phyloP scores from a whole-genome alignment of 2,797 vertebrate genomes.

The Vespertilio murinus region DNA sequence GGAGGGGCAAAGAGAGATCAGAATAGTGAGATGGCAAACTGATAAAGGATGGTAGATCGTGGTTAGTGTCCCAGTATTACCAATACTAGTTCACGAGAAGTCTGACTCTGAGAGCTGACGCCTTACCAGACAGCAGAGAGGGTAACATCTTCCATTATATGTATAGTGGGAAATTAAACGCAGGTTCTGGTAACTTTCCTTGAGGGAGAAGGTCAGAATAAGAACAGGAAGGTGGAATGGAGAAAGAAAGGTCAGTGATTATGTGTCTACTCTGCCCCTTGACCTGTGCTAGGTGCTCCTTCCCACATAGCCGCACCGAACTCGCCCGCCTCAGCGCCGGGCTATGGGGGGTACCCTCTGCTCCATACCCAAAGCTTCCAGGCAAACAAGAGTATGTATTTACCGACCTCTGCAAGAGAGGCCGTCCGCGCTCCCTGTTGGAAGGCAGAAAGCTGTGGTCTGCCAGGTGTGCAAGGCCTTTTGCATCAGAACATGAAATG shows the following conservation, averaged over 20 bases:
- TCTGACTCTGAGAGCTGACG: not conserved
- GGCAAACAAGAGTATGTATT: not conserved
- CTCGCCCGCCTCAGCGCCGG: not conserved
- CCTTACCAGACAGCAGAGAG: not conserved
- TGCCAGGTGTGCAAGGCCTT: constrained; percentile 43
- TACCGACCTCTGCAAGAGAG: constrained; percentile 29
- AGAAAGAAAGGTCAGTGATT: not conserved
- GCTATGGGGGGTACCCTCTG: not conserved
- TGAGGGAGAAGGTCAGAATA: not conserved
- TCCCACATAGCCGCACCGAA: not conserved
- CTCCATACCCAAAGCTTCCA: constrained; percentile 24
- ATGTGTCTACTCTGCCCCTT: not conserved
- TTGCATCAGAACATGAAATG: constrained; percentile 18
- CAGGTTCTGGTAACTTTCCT: not conserved
- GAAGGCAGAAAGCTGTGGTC: constrained; percentile 51
- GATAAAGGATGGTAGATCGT: not conserved
- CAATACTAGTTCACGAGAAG: not conserved
- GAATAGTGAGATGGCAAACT: not conserved
- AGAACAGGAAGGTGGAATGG: not conserved
- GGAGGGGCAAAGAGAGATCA: not conserved
- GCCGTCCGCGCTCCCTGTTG: not conserved
- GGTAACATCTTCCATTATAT: not conserved
- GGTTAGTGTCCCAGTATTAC: not conserved
- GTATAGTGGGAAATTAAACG: not conserved
- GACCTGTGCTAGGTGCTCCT: not conserved